Conservation (phyloP, 2,797 vertebrate genomes). For the Sus cebifrons region DNA sequence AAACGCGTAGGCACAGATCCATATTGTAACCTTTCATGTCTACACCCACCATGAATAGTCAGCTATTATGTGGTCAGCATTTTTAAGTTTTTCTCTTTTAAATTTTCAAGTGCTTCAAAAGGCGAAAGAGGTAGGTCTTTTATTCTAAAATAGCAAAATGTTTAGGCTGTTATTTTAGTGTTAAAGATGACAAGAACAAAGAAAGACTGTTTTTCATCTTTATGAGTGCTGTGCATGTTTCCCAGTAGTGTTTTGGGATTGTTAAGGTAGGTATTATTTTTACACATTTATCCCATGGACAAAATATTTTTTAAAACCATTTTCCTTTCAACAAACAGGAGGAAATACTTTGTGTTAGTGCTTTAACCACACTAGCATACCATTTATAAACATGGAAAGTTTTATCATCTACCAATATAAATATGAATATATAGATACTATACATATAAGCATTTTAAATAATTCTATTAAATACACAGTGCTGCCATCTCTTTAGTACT, state of each 20-base stretch:
- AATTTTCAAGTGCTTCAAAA: constrained; percentile 88
- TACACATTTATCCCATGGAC: constrained; percentile 31
- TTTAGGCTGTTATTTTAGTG: constrained; percentile 87
- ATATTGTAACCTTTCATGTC: constrained; percentile 91
- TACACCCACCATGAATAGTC: constrained; percentile 90
- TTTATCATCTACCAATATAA: constrained; percentile 32
- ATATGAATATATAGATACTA: not conserved
- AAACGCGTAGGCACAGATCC: constrained; percentile 89
- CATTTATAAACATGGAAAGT: not conserved
- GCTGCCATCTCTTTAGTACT: not conserved
- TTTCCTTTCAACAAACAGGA: constrained; percentile 32
- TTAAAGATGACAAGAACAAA: constrained; percentile 85
- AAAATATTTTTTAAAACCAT: constrained; percentile 69
- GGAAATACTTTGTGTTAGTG: not conserved
- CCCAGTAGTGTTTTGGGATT: constrained; percentile 57
- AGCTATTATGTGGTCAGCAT: constrained; percentile 91
- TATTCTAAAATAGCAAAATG: constrained; percentile 85
- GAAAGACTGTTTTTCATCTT: constrained; percentile 76
- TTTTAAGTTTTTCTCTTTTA: constrained; percentile 88
- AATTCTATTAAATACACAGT: not conserved
- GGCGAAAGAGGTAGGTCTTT: constrained; percentile 87
- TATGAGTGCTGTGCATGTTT: constrained; percentile 73
- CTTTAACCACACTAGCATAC: not conserved
- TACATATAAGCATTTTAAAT: not conserved
- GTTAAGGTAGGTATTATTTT: constrained; percentile 74